Evolutionary conservation across 2,113 vertebrate species (phyloP), one percentile per base, ranked within the genome.

Genomic region (Rhipidura dahli): DNA sequence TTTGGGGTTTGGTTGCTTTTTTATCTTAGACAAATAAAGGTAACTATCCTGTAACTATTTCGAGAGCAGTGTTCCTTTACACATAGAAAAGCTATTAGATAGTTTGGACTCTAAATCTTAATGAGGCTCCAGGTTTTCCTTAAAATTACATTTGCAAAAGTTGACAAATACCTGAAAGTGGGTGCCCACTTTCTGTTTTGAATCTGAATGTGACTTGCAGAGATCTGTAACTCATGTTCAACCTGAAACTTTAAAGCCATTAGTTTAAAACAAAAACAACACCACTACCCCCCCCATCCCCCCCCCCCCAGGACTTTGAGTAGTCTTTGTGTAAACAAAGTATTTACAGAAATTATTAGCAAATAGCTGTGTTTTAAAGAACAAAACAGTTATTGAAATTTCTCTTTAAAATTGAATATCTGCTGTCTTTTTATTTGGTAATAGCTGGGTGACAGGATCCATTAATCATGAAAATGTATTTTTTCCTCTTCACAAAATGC

Each of bases 151-250:
- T 44, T 80, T 78, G 21, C 50, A 49, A 4, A 56, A 81, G 20
- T 31, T 49, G 60, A 11, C 3, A 8, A 4, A 4, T 9, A 15
- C 7, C 70, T 73, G 10, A 18, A 78, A 47, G 10, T 15, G 23
- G 5, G 4, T 9, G 4, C 35, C 8, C 0, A 0, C 5, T 0
- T 40, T 61, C 8, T 57, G 2, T 10, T 64, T 64, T 16, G 12
- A 12, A 21, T 71, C 31, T 31, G 8, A 53, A 8, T 9, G n/a
- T 15, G 18, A 9, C 50, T 63, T 60, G 44, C 21, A 64, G 37
- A 42, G 20, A 6, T 60, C 2, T 2, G 3, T 26, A 45, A 13
- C 7, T 51, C 4, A 1, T 26, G 35, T 30, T 60, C 42, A 37
- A 3, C 10, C 26, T 33, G 30, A 77, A 65, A 50, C 8, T 39